A percentile compares a stretch with the other conserved stretches of the same genome.
Evolutionary conservation across 2,797 vertebrate species (phyloP).

Genomic region (Thaleichthys pacificus): DNA sequence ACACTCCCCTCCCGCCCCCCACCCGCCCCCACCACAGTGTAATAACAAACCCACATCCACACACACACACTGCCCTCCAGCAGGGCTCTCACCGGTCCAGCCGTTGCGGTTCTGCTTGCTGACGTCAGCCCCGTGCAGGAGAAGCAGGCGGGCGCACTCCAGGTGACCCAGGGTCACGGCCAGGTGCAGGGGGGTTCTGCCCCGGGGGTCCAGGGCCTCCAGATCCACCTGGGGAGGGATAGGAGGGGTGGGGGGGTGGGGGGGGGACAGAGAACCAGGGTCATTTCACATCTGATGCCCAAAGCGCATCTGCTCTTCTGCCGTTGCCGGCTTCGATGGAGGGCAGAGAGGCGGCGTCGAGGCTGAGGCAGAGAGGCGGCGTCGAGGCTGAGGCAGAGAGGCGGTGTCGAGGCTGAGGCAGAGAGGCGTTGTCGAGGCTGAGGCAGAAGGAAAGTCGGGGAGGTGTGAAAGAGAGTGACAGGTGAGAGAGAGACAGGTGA

Average conservation of each 20-base stretch:
- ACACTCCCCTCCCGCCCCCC: not conserved
- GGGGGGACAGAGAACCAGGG: not conserved
- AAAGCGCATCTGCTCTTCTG: not conserved
- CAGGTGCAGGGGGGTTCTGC: constrained; percentile 92
- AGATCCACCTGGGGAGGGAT: constrained; percentile 78
- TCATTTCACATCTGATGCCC: not conserved
- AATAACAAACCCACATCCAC: not conserved
- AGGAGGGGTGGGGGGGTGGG: not conserved
- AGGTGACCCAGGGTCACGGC: constrained; percentile 91
- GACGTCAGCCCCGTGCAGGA: constrained; percentile 89
- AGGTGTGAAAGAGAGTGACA: not conserved
- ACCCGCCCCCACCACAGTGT: too few species aligned
- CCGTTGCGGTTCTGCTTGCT: constrained; percentile 94
- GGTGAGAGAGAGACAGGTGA: constrained; percentile 36
- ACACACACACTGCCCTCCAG: constrained; percentile 5
- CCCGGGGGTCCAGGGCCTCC: constrained; percentile 89
- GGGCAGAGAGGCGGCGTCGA: not conserved
- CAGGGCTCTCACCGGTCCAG: constrained; percentile 85
- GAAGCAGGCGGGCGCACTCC: constrained; percentile 87
- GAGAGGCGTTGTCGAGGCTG: not conserved
- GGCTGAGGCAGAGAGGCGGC: not conserved
- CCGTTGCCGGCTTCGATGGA: not conserved
- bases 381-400: not conserved
- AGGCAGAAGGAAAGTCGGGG: not conserved
- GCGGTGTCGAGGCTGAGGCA: not conserved